phyloP scores from a whole-genome alignment of 2,113 vertebrate genomes.

The Girardinichthys multiradiatus region DNA sequence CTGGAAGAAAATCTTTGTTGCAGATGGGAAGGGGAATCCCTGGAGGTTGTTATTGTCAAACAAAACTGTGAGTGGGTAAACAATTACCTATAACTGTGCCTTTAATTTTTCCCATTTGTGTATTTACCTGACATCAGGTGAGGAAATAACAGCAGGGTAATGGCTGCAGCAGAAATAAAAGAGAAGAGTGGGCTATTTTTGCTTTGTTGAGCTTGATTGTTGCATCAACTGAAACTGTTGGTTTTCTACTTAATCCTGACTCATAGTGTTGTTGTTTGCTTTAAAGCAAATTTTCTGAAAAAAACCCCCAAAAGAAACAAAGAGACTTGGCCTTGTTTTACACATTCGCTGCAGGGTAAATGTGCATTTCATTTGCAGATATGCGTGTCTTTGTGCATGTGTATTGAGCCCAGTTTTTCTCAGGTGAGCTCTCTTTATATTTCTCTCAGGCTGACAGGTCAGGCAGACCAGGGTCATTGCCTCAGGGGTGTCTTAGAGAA shows the following conservation, averaged over 20 bases:
- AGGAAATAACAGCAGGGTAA: constrained; percentile 12
- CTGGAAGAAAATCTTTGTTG: constrained; percentile 50
- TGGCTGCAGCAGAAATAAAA: constrained; percentile 12
- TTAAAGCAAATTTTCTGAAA: constrained; percentile 7
- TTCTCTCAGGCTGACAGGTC: constrained; percentile 47
- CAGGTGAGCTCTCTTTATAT: constrained; percentile 30
- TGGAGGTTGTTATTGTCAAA: constrained; percentile 42
- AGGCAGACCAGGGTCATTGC: constrained; percentile 76
- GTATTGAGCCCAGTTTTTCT: constrained; percentile 36
- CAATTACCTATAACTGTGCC: constrained; percentile 29
- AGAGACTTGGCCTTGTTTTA: constrained; percentile 32
- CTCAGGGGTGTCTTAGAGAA: constrained; percentile 78
- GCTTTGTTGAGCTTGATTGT: constrained; percentile 21
- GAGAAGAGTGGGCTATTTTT: constrained; percentile 7
- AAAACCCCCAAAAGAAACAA: too few relatives aligned
- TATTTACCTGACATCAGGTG: constrained; percentile 24
- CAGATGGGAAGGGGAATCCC: constrained; percentile 29
- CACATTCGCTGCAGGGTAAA: constrained; percentile 4
- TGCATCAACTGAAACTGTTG: constrained; percentile 13
- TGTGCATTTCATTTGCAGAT: constrained; percentile 9
- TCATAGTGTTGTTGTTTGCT: constrained; percentile 11
- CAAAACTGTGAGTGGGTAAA: constrained; percentile 46
- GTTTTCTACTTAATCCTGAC: constrained; percentile 25
- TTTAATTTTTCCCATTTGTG: constrained; percentile 39
- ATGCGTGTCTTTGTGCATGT: background rate